Evolutionary conservation across 2,888 invertebrate species (phyloP), one percentile per base, ranked within the genome.

Genomic region (Flabesymbios commensalis): DNA sequence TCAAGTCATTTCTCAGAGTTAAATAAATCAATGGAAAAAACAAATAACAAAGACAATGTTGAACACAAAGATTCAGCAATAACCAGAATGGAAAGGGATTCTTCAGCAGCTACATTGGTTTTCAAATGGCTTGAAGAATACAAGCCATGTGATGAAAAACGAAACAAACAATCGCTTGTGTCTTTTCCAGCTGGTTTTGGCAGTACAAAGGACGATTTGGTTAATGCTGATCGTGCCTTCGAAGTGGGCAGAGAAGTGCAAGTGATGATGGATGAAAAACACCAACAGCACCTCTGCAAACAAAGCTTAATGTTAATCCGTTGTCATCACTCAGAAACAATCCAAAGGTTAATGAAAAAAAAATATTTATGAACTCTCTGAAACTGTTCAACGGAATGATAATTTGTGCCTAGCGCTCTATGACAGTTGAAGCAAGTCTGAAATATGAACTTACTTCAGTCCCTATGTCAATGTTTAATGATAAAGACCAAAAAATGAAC

Each of bases 241-340:
- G 39, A 36, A 36, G 39, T 36, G 10, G 39, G 39, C 10, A 36
- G 39, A n/a, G 10, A 36, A n/a, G n/a, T 36, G 39, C 39, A 36
- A 36, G n/a, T 14, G n/a, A 36, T 14, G 39, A 36, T 36, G 39
- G n/a, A 36, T n/a, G 39, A 36, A 10, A 36, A n/a, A 14, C 39
- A 36, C 10, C n/a, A n/a, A 36, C 39, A 36, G 10, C 39, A n/a
- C 10, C 39, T 36, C n/a, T 56, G 42, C 52, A 56, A 31, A 22
- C 51, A 4, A 36, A 43, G 57, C 53, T 26, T 28, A 43, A n/a
- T n/a, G n/a, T n/a, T n/a, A n/a, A n/a, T n/a, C n/a, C n/a, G n/a
- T n/a, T n/a, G n/a, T n/a, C n/a, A n/a, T n/a, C 57, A 26, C 51
- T 56, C 56, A 56, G 55, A 57, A 56, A 54, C n/a, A 45, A 19